Evolutionary conservation across 2,797 vertebrate genomes (phyloP).

Genomic region (Strix occidentalis): DNA sequence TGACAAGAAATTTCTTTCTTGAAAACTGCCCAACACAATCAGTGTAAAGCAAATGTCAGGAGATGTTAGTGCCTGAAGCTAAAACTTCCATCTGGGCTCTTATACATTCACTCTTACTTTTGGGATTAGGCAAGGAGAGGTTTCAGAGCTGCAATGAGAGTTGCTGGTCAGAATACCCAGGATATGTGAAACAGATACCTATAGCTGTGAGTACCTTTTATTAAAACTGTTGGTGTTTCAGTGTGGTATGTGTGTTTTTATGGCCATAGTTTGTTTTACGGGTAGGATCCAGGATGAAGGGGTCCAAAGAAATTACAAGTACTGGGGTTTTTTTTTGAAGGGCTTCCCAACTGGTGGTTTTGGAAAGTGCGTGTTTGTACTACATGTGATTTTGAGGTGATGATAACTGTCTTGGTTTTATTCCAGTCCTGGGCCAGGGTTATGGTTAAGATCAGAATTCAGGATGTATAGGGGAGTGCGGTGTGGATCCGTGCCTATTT

Average conservation of each 20-base stretch:
- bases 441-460: not conserved
- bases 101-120: not conserved
- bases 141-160: not conserved
- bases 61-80: not conserved
- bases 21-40: not conserved
- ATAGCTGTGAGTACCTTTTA: not conserved
- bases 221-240: not conserved
- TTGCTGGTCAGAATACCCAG: not conserved
- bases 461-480: not conserved
- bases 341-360: not conserved
- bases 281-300: not conserved
- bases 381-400: not conserved
- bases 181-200: not conserved
- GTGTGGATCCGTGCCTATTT: not conserved
- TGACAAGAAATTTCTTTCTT: not conserved
- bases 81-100: not conserved
- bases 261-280: not conserved
- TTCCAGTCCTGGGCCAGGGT: not conserved
- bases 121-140: not conserved
- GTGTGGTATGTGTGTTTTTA: not conserved
- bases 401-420: not conserved
- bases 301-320: not conserved
- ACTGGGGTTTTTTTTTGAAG: not conserved
- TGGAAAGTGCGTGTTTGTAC: not conserved
- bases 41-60: not conserved